These are phyloP conservation scores for Catharus ustulatus DNA, from an alignment of 2,797 vertebrate genomes.

Conservation along the genomic window DNA sequence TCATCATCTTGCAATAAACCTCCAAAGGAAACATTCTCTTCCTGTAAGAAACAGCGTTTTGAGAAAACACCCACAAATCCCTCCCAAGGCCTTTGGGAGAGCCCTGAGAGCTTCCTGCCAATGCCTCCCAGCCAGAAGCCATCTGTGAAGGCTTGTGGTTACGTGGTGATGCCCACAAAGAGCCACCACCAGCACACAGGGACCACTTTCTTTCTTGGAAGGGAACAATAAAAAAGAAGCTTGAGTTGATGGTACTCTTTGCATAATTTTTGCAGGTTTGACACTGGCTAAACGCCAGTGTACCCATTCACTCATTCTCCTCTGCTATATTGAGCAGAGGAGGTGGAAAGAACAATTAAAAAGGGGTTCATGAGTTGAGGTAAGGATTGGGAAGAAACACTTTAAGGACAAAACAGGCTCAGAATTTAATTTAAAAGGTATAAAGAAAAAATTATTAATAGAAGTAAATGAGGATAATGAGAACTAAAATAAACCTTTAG, in stretches of 20 bases:
- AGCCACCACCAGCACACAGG: neutral
- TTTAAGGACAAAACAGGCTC: neutral
- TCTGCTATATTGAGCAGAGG: neutral
- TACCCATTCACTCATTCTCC: neutral
- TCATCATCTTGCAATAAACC: neutral
- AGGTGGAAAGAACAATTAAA: neutral
- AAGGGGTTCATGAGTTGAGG: neutral
- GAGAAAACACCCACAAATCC: neutral
- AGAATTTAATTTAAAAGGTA: neutral
- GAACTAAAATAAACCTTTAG: neutral
- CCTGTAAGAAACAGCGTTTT: neutral
- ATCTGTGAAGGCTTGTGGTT: neutral
- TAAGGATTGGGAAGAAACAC: neutral
- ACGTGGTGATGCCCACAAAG: rapidly evolving
- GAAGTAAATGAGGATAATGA: neutral
- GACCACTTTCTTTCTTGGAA: neutral
- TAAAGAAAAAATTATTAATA: neutral
- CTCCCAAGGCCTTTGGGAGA: neutral
- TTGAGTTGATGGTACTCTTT: neutral
- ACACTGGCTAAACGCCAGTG: neutral
- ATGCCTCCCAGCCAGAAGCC: neutral
- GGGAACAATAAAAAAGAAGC: neutral
- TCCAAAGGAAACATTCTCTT: neutral
- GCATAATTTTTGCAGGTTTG: neutral
- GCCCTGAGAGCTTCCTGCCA: neutral